Evolutionary conservation across 92 coral and sea anemone species (phyloP).

Genomic region (Paragorgia papillata): DNA sequence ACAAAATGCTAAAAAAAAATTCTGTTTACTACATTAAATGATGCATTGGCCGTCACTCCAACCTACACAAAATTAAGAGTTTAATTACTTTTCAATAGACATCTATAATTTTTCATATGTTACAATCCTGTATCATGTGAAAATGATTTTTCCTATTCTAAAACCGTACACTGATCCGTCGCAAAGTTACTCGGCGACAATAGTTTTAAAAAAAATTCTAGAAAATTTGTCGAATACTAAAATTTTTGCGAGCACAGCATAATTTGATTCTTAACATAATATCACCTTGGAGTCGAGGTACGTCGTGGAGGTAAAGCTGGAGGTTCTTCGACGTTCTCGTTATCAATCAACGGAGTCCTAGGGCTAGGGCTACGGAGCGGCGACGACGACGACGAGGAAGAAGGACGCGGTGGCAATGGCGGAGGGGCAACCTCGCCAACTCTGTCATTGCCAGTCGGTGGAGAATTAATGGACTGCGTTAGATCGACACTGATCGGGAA

Average conservation of each 20-base stretch:
- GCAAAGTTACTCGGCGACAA: too few relatives aligned
- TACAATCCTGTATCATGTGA: slow-evolving; percentile 5
- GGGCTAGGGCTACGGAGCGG: slow-evolving; percentile 5
- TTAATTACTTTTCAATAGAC: not conserved
- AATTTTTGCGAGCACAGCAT: not conserved
- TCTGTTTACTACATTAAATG: too few relatives aligned
- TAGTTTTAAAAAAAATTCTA: not conserved
- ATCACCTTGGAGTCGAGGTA: slow-evolving; percentile 3
- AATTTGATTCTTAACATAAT: too few relatives aligned
- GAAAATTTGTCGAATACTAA: slow-evolving; percentile 3
- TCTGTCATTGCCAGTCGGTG: not conserved
- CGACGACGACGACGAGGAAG: slow-evolving; percentile 18
- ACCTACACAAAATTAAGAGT: not conserved
- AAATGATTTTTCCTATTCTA: not conserved
- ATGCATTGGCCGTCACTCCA: not conserved
- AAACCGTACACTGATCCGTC: slow-evolving; percentile 4
- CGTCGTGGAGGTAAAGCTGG: slow-evolving; percentile 40
- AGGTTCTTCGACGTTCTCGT: not conserved
- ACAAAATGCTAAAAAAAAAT: too few relatives aligned
- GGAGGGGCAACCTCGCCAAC: not conserved
- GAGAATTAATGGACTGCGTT: not conserved
- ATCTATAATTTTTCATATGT: slow-evolving; percentile 21
- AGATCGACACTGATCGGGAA: slow-evolving; percentile 31
- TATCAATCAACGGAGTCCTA: not conserved
- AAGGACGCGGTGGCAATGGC: slow-evolving; percentile 20